Evolutionary conservation across 2,113 vertebrate genomes (phyloP), one percentile per base, ranked within the genome.

Genomic region (Syngnathus scovelli): DNA sequence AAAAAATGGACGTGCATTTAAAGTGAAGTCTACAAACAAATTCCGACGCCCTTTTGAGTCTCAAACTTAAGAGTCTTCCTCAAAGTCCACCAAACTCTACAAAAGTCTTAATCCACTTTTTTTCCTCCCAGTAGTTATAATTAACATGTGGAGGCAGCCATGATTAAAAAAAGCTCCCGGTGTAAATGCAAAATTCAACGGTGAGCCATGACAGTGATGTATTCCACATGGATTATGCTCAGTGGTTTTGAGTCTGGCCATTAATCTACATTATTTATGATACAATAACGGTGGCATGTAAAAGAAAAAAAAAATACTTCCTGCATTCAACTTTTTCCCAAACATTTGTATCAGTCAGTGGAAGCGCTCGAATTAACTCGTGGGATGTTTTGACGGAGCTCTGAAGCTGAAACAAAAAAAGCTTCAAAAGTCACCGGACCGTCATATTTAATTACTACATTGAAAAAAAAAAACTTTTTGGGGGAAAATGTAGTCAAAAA

Each of bases 231-330:
- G 83, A 91, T 92, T 89, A 91, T 92, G 85, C 82, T 89, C 90
- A 87, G 82, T 88, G 89, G 83, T 88, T 90, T 89, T 91, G 91
- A 91, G 89, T 91, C 12, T 78, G 83, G 88, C 89, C 91, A 92
- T 93, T 92, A 91, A 92, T 93, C 90, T 90, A 91, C 86, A 89
- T 91, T 92, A 91, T 92, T 92, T 90, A 93, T 91, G 86, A 86
- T 41, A 41, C 11, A 85, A 85, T 89, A 86, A 87, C 81, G 84
- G 66, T 55, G 60, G 64, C 58, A 41, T 23, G 33, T 66, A n/a
- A 78, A 73, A 66, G 75, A 69, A 58, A 76, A 84, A 78, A 71
- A 61, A 77, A 76, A 85, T 85, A 87, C 86, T 43, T 43, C 41
- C 82, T 80, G 86, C 78, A 85, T 6, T 6, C 60, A 61, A 43